Conservation (phyloP, 35 echinoderm and acorn worm species). For the Eucidaris tribuloides region DNA sequence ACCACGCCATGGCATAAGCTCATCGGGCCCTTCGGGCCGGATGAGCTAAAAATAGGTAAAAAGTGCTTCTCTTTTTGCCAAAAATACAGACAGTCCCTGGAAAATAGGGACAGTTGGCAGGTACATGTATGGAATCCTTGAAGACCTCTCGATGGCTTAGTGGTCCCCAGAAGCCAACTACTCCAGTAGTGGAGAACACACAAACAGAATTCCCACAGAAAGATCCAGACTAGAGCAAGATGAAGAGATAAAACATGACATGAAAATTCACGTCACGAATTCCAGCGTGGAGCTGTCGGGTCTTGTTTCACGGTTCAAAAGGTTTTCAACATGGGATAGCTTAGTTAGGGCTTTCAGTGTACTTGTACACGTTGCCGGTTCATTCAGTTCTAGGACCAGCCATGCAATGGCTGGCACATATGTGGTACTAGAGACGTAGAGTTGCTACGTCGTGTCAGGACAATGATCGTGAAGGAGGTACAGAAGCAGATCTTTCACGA, state of each 20-base stretch:
- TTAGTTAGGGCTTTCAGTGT: too few species aligned
- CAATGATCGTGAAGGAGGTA: background rate
- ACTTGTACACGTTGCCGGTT: background rate
- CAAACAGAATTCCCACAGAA: background rate
- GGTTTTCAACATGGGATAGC: too few species aligned
- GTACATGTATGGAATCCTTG: too few species aligned
- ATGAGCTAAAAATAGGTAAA: too few species aligned
- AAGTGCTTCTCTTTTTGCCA: too few species aligned
- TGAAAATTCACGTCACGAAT: background rate
- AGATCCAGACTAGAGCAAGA: background rate
- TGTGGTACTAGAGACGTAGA: background rate
- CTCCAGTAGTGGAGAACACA: background rate
- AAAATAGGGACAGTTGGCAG: too few species aligned
- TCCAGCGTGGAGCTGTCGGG: background rate
- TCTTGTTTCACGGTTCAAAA: background rate
- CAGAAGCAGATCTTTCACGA: background rate
- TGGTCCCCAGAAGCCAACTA: too few species aligned
- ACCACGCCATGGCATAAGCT: too few species aligned
- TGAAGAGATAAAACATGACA: slow-evolving; percentile 8
- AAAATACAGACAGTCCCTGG: too few species aligned
- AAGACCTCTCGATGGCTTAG: too few species aligned
- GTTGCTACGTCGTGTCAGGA: background rate
- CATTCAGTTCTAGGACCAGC: too few species aligned
- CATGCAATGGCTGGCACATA: background rate
- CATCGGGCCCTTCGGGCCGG: too few species aligned